Conservation (phyloP, 2,113 vertebrate species). For the Beaufortia kweichowensis region DNA sequence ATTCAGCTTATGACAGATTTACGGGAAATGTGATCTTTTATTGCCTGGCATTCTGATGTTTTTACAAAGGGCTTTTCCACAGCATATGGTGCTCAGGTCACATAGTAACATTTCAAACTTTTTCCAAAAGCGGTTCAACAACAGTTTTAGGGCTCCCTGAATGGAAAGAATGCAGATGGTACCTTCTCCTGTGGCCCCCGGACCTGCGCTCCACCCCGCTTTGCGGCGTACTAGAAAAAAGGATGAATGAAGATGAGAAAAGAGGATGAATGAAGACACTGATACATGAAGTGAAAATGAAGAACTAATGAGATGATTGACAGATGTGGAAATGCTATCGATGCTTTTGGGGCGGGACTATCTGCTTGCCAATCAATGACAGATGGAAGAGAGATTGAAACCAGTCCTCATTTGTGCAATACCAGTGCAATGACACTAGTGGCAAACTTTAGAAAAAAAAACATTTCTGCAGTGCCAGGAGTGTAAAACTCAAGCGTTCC, state of each 20-base stretch:
- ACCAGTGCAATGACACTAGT: no score
- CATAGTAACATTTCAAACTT: slow-evolving; percentile 2
- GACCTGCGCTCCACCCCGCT: slow-evolving; percentile 27
- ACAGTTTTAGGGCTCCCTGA: neutral
- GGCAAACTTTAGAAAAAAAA: no score
- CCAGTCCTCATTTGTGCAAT: no score
- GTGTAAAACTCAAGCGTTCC: neutral
- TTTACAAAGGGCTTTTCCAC: neutral
- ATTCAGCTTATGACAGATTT: neutral
- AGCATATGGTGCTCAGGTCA: slow-evolving; percentile 13
- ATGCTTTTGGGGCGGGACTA: neutral
- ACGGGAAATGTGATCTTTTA: neutral
- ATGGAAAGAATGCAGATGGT: slow-evolving; percentile 51
- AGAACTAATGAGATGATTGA: neutral
- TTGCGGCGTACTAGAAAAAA: slow-evolving; percentile 25
- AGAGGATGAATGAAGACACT: neutral
- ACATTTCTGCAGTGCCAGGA: no score
- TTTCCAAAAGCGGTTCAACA: neutral
- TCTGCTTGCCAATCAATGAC: no score
- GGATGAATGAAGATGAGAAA: slow-evolving; percentile 25
- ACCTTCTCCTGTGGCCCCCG: slow-evolving; percentile 88
- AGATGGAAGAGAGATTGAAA: neutral
- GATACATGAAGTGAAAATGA: neutral
- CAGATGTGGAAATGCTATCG: neutral
- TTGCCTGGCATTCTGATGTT: neutral